phyloP scores from a whole-genome alignment of 2,113 vertebrate genomes.

The Larimichthys polyactis region DNA sequence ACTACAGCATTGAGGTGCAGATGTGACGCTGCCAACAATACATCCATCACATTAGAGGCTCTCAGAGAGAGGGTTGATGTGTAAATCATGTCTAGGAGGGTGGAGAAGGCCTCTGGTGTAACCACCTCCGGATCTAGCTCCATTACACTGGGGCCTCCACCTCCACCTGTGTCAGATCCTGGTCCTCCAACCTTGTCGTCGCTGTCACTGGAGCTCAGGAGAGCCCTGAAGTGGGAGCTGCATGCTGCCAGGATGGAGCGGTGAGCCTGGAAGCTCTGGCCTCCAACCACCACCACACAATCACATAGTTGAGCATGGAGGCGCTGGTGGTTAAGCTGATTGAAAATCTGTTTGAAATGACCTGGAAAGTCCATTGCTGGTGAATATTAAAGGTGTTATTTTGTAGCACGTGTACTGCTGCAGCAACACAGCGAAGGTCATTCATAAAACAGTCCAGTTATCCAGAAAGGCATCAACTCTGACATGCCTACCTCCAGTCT shows the following conservation, averaged over 20 bases:
- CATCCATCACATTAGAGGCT: conserved; percentile 95
- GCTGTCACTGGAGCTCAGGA: conserved; percentile 85
- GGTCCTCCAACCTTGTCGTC: conserved; percentile 76
- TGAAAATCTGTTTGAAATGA: conserved; percentile 93
- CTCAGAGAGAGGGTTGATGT: conserved; percentile 92
- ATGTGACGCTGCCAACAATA: conserved; percentile 93
- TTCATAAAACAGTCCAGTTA: background rate
- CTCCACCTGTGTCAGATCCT: conserved; percentile 35
- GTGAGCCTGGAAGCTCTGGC: conserved; percentile 92
- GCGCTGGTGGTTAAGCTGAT: conserved; percentile 94
- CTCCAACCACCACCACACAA: conserved; percentile 92
- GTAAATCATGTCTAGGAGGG: conserved; percentile 96
- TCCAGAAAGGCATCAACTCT: background rate
- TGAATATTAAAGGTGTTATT: background rate
- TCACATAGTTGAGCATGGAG: conserved; percentile 93
- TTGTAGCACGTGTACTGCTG: background rate
- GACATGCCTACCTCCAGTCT: conserved; percentile 12
- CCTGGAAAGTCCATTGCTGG: conserved; percentile 90
- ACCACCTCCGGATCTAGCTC: conserved; percentile 93
- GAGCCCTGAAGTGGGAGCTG: conserved; percentile 94
- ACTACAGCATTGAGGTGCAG: conserved; percentile 93
- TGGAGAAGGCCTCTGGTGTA: conserved; percentile 93
- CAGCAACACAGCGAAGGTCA: conserved; percentile 7
- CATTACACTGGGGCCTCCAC: conserved; percentile 87
- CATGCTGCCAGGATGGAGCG: conserved; percentile 93